phyloP scores from a whole-genome alignment of 2,888 invertebrate genomes.

The Ormyrus nitidulus region DNA sequence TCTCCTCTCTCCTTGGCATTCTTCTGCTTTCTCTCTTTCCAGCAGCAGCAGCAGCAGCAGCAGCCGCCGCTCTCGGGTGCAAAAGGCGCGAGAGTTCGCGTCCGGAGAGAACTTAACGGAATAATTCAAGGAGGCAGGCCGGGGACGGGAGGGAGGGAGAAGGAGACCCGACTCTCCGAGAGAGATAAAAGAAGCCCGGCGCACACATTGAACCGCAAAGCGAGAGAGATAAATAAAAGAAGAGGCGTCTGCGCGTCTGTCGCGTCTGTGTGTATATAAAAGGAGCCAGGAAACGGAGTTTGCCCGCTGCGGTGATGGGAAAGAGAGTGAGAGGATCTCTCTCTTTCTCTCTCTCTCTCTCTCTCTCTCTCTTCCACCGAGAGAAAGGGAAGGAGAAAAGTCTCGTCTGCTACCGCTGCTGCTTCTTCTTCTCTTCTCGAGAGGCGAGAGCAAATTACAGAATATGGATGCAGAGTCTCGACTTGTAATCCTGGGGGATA shows the following conservation, averaged over 20 bases:
- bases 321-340: slow-evolving; percentile 14
- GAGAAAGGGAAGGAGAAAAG: background rate
- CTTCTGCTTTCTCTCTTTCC: slow-evolving; percentile 2
- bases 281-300: slow-evolving; percentile 33
- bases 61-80: slow-evolving; percentile 10
- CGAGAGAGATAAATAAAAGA: slow-evolving; percentile 59
- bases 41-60: background rate
- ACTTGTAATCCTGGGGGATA: slow-evolving; percentile 64
- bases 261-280: slow-evolving; percentile 17
- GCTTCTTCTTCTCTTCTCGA: slow-evolving; percentile 26
- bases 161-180: slow-evolving; percentile 34
- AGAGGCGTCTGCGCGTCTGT: slow-evolving; percentile 32
- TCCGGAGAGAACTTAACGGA: slow-evolving; percentile 57
- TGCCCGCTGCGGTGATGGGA: background rate
- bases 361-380: background rate
- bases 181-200: slow-evolving; percentile 19
- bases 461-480: slow-evolving; percentile 63
- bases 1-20: slow-evolving; percentile 27
- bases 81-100: slow-evolving; percentile 47
- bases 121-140: slow-evolving; percentile 56
- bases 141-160: slow-evolving; percentile 5
- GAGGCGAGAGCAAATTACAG: slow-evolving; percentile 64
- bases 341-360: background rate
- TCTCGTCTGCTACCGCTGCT: slow-evolving; percentile 18
- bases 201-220: slow-evolving; percentile 41